Evolutionary conservation across 1,140 invertebrate species (phyloP).

Genomic region (Drosophila cardini): DNA sequence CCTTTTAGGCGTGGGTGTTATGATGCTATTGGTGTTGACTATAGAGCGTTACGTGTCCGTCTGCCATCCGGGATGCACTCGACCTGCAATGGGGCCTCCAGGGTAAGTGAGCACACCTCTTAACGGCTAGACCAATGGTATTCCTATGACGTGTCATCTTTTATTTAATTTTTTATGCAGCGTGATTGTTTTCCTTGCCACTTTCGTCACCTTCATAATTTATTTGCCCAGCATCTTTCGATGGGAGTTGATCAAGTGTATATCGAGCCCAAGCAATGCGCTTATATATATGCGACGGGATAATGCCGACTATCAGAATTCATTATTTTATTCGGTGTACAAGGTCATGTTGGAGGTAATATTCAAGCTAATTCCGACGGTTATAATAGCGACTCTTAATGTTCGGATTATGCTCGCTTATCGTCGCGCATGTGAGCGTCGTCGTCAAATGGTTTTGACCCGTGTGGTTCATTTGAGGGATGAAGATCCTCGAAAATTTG

Average conservation of each 20-base stretch:
- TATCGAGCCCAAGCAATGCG: slow-evolving; percentile 84
- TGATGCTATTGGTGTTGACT: slow-evolving; percentile 92
- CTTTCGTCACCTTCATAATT: slow-evolving; percentile 88
- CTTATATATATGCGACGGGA: slow-evolving; percentile 87
- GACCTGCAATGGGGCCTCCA: slow-evolving; percentile 87
- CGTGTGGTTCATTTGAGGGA: slow-evolving; percentile 84
- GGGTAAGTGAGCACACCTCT: slow-evolving; percentile 65
- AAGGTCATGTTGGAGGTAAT: slow-evolving; percentile 88
- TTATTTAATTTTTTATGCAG: slow-evolving; percentile 27
- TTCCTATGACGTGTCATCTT: too few relatives aligned
- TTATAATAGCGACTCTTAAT: slow-evolving; percentile 89
- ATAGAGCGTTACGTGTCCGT: slow-evolving; percentile 93
- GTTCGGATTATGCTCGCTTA: slow-evolving; percentile 90
- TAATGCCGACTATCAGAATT: slow-evolving; percentile 86
- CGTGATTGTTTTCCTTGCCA: slow-evolving; percentile 87
- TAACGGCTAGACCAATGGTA: too few relatives aligned
- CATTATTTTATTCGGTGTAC: slow-evolving; percentile 87
- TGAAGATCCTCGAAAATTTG: slow-evolving; percentile 88
- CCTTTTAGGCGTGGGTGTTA: slow-evolving; percentile 88
- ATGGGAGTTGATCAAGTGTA: slow-evolving; percentile 87
- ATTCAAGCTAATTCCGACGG: slow-evolving; percentile 89
- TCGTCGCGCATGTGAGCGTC: slow-evolving; percentile 87
- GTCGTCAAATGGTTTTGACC: slow-evolving; percentile 88
- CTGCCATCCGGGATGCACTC: slow-evolving; percentile 89
- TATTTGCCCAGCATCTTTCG: slow-evolving; percentile 89